These are phyloP conservation scores for Anagyrus pseudococci DNA, from an alignment of 2,888 invertebrate genomes.

Conservation along the genomic window DNA sequence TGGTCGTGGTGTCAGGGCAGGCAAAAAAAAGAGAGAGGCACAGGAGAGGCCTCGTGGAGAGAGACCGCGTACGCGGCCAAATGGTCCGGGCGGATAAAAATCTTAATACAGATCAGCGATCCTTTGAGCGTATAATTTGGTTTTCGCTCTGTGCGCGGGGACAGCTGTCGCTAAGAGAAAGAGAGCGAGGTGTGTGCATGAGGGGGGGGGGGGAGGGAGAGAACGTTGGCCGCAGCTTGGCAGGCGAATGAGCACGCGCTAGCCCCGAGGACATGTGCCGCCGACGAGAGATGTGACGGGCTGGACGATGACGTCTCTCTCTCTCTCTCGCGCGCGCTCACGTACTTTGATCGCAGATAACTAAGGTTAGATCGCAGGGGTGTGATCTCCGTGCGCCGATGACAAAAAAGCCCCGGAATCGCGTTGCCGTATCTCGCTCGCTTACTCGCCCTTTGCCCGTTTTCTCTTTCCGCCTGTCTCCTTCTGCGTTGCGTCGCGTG, in stretches of 20 bases:
- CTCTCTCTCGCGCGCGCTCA: no score
- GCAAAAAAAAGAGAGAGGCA: no score
- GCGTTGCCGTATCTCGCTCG: slow-evolving; percentile 25
- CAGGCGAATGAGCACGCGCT: no score
- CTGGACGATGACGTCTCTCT: slow-evolving; percentile 44
- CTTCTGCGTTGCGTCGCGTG: no score
- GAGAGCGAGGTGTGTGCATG: slow-evolving; percentile 7
- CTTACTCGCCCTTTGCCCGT: slow-evolving; percentile 49
- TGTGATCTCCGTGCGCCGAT: no score
- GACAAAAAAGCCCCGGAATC: slow-evolving; percentile 34
- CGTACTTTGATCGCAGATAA: slow-evolving; percentile 56
- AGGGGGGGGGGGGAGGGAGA: slow-evolving; percentile 16
- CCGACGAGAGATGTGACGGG: slow-evolving; percentile 43
- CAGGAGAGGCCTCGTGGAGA: no score
- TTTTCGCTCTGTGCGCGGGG: slow-evolving; percentile 57
- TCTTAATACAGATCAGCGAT: slow-evolving; percentile 61
- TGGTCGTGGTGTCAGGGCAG: no score
- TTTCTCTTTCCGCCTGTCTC: slow-evolving; percentile 54
- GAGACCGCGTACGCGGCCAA: no score
- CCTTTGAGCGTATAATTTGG: slow-evolving; percentile 60
- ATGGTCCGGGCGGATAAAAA: slow-evolving; percentile 49
- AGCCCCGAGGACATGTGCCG: slow-evolving; percentile 40
- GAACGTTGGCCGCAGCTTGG: no score
- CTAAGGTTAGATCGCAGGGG: slow-evolving; percentile 46
- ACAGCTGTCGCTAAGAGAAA: slow-evolving; percentile 55